These are phyloP conservation scores for Austrofundulus limnaeus DNA, from an alignment of 2,113 vertebrate genomes.

Conservation along the genomic window DNA sequence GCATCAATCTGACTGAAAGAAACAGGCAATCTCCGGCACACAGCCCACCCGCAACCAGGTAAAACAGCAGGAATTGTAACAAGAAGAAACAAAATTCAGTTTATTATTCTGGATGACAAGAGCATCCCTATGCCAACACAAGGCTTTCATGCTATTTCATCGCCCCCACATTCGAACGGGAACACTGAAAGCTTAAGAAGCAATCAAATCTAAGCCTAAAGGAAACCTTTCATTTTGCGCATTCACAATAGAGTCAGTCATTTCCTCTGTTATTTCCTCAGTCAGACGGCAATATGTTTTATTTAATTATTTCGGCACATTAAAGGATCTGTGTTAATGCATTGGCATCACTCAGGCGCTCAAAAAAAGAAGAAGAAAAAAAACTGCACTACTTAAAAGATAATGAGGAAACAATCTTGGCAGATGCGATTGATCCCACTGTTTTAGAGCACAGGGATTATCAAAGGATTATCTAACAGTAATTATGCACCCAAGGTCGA, in stretches of 20 bases:
- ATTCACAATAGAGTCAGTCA: slow-evolving; percentile 53
- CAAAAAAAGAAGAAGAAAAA: slow-evolving; percentile 56
- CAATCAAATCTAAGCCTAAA: slow-evolving; percentile 52
- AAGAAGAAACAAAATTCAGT: slow-evolving; percentile 26
- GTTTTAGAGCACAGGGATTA: slow-evolving; percentile 72
- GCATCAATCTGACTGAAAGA: slow-evolving; percentile 38
- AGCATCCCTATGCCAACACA: slow-evolving; percentile 34
- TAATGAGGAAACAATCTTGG: slow-evolving; percentile 72
- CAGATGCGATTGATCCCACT: slow-evolving; percentile 70
- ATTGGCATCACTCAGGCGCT: slow-evolving; percentile 44
- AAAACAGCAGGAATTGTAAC: slow-evolving; percentile 29
- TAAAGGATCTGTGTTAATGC: slow-evolving; percentile 57
- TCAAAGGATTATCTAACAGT: slow-evolving; percentile 77
- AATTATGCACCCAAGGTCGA: slow-evolving; percentile 73
- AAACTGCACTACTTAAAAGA: slow-evolving; percentile 69
- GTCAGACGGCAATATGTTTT: slow-evolving; percentile 31
- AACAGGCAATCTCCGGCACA: slow-evolving; percentile 29
- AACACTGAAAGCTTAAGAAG: slow-evolving; percentile 46
- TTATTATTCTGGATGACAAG: slow-evolving; percentile 36
- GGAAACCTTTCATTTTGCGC: slow-evolving; percentile 57
- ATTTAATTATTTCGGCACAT: slow-evolving; percentile 36
- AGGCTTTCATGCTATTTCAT: slow-evolving; percentile 46
- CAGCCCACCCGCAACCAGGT: slow-evolving; percentile 36
- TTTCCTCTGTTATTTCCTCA: slow-evolving; percentile 46
- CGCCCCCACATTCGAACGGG: slow-evolving; percentile 29